Evolutionary conservation across 2,113 vertebrate genomes (phyloP).

Genomic region (Siniperca chuatsi): DNA sequence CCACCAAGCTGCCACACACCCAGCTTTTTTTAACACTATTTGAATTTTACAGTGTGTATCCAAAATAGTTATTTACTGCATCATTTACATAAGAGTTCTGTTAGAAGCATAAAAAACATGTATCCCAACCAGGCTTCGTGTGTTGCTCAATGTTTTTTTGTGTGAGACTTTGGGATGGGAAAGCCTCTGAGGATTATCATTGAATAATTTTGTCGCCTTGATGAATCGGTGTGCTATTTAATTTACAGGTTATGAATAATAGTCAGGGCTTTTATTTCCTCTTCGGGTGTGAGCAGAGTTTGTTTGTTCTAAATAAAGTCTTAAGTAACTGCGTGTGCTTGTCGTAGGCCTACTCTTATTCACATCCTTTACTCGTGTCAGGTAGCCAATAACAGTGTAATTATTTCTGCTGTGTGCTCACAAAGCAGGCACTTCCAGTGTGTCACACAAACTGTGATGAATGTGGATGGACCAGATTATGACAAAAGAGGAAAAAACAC

Average conservation of each 20-base stretch:
- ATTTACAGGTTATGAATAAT: conserved; percentile 33
- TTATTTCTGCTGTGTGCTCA: conserved; percentile 44
- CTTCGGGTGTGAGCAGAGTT: conserved; percentile 8
- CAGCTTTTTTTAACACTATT: background rate
- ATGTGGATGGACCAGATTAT: conserved; percentile 22
- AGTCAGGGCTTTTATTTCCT: conserved; percentile 9
- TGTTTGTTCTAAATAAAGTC: conserved; percentile 42
- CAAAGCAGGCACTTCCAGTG: conserved; percentile 14
- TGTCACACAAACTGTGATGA: conserved; percentile 23
- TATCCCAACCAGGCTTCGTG: background rate
- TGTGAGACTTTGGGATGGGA: background rate
- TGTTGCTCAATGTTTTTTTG: background rate
- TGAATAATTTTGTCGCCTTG: conserved; percentile 29
- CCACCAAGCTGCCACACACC: background rate
- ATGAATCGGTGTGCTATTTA: conserved; percentile 34
- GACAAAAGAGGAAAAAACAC: background rate
- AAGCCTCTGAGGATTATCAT: conserved; percentile 12
- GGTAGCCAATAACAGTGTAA: conserved; percentile 18
- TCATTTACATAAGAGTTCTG: background rate
- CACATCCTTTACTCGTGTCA: conserved; percentile 18
- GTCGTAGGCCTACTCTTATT: background rate
- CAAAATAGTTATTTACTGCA: background rate
- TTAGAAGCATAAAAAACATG: background rate
- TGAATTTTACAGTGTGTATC: background rate
- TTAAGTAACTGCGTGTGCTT: background rate